Percentiles rank a stretch among this genome's conserved stretches.
Evolutionary conservation across 2,888 invertebrate genomes (phyloP).

Genomic region (Lampropteryx suffumata): DNA sequence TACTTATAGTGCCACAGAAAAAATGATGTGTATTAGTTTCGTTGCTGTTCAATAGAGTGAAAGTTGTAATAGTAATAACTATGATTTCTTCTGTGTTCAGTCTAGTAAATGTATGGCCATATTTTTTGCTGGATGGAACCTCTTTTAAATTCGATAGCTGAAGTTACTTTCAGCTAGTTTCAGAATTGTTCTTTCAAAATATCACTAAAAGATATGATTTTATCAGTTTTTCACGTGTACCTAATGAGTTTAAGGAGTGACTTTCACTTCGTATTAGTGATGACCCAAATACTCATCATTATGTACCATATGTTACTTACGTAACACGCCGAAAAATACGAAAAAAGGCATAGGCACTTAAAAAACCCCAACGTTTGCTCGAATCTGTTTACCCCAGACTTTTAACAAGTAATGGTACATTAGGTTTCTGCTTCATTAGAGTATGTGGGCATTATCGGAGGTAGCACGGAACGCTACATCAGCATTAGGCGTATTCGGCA

Average conservation of each 20-base stretch:
- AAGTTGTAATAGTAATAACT: not conserved
- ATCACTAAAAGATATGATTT: no score
- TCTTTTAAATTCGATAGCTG: not conserved
- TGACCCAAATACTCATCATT: no score
- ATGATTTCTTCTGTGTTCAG: not conserved
- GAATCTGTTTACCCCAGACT: not conserved
- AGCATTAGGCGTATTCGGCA: slow-evolving; percentile 28
- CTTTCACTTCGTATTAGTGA: no score
- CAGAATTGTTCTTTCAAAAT: no score
- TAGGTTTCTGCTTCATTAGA: slow-evolving; percentile 25
- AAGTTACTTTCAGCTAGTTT: not conserved
- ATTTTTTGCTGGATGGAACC: slow-evolving; percentile 4
- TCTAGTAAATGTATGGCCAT: slow-evolving; percentile 7
- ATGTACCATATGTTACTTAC: no score
- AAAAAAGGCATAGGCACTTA: not conserved
- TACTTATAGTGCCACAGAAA: no score
- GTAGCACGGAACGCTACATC: slow-evolving; percentile 33
- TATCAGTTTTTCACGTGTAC: no score
- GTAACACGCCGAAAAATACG: no score
- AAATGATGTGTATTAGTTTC: no score
- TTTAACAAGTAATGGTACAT: not conserved
- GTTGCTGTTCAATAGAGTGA: not conserved
- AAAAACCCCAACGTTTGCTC: not conserved
- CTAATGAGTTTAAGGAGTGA: no score
- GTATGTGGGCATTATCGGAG: slow-evolving; percentile 28